phyloP scores from a whole-genome alignment of 2,113 vertebrate genomes.

The Marcusenius ussheri region DNA sequence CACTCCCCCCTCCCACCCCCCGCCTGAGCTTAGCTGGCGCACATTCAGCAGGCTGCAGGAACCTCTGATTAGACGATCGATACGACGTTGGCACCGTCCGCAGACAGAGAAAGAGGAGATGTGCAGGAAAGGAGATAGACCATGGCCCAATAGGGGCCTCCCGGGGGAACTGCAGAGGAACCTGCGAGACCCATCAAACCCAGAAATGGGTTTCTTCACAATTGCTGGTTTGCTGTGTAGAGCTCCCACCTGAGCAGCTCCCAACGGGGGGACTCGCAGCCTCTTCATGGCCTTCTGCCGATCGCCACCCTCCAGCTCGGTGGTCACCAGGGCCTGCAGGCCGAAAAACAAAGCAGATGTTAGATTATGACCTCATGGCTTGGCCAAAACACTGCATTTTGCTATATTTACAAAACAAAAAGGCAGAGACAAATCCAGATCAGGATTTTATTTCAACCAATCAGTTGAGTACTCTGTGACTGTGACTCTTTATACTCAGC shows the following conservation, averaged over 20 bases:
- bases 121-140: background rate
- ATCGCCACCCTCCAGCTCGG: slow-evolving; percentile 92
- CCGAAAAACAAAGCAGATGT: background rate
- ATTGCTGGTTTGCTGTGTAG: background rate
- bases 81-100: background rate
- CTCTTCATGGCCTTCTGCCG: slow-evolving; percentile 98
- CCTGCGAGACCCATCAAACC: background rate
- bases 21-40: background rate
- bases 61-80: background rate
- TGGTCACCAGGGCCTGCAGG: slow-evolving; percentile 81
- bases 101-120: background rate
- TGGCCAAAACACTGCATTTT: background rate
- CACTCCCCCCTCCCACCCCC: background rate
- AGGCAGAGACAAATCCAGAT: background rate
- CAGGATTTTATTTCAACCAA: background rate
- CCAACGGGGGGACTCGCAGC: slow-evolving; percentile 89
- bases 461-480: background rate
- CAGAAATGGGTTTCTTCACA: too few species aligned
- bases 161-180: background rate
- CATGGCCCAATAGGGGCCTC: background rate
- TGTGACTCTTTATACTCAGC: background rate
- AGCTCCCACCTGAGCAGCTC: slow-evolving; percentile 85
- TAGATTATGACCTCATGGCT: background rate
- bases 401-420: background rate
- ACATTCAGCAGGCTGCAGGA: background rate